Evolutionary conservation across 2,113 vertebrate species (phyloP), one percentile per base, ranked within the genome.

Genomic region (Vulpes lagopus): DNA sequence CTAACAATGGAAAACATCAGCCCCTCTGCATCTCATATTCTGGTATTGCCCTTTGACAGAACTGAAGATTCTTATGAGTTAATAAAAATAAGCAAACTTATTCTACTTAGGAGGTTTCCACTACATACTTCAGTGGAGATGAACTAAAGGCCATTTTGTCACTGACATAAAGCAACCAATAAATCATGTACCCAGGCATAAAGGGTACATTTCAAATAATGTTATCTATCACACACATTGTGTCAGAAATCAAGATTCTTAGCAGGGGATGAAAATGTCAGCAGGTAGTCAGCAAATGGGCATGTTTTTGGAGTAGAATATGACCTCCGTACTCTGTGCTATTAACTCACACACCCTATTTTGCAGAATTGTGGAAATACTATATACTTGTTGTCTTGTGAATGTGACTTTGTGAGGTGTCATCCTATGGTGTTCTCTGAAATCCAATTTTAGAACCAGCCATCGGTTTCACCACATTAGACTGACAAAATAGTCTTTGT

Each of bases 391-490:
- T 84, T 32, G 25, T 59, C 35, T 64, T 76, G 20, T 51, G 43
- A 38, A 62, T 87, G 38, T 79, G 38, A 7, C 32, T 93, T 96
- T 74, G 43, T 8, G n/a, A 90, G 38, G 35, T 84, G 73, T 88
- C 64, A 43, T 94, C 93, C 73, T 6, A 32, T 8, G 38, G 71
- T 25, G 10, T 76, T 96, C 74, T 25, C 53, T 88, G 83, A 91
- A 81, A 92, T 79, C 65, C 65, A 85, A 0, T 55, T 73, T 80
- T 22, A 85, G 20, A 53, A 57, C 51, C 55, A 23, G 73, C 51
- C 55, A 59, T 76, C n/a, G 32, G 85, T 89, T 69, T 92, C 65
- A 90, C 64, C 62, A 59, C 78, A 93, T 87, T 92, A 90, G 38
- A 51, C 82, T 78, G 38, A 86, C 27, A 67, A 76, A 88, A 59